A percentile compares a stretch with the other conserved stretches of the same genome.
Evolutionary conservation across 2,888 invertebrate species (phyloP).

Genomic region (Spilarctia lutea): DNA sequence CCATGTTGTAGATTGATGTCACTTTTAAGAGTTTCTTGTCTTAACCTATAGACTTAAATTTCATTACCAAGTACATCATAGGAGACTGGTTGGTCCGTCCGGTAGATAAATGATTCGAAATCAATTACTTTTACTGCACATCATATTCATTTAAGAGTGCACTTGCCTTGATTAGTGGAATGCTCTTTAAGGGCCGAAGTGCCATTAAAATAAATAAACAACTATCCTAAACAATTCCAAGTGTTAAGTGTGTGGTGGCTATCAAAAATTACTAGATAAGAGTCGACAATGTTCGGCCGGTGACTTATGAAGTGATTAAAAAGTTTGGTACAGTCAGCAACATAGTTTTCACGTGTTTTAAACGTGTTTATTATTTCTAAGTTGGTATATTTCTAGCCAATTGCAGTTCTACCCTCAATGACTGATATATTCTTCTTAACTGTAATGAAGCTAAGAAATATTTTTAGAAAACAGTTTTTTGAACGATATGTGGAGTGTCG

Average conservation of each 20-base stretch:
- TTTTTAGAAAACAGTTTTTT: neutral
- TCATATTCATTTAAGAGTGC: conserved; percentile 84
- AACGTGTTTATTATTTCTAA: no score
- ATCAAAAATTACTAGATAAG: conserved; percentile 86
- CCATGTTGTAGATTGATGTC: neutral
- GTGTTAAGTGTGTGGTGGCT: conserved; percentile 84
- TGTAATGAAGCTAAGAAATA: no score
- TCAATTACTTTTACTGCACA: conserved; percentile 79
- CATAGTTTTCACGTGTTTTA: neutral
- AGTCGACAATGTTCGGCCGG: conserved; percentile 74
- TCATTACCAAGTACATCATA: conserved; percentile 2
- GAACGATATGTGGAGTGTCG: neutral
- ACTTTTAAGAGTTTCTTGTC: neutral
- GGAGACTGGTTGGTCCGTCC: conserved; percentile 13
- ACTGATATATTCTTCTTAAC: no score
- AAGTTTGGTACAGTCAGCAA: conserved; percentile 63
- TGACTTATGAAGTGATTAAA: conserved; percentile 85
- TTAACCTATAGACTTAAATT: conserved; percentile 11
- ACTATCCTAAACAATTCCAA: conserved; percentile 81
- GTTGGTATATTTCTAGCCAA: no score
- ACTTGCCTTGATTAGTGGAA: conserved; percentile 82
- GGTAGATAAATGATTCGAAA: conserved; percentile 39
- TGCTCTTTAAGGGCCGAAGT: conserved; percentile 77
- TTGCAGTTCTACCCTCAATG: neutral
- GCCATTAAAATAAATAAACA: conserved; percentile 84